A percentile compares a stretch with the other conserved stretches of the same genome.
These are phyloP conservation scores for Pristionchus mayeri DNA, from an alignment of 2,888 invertebrate species.

Conservation along the genomic window DNA sequence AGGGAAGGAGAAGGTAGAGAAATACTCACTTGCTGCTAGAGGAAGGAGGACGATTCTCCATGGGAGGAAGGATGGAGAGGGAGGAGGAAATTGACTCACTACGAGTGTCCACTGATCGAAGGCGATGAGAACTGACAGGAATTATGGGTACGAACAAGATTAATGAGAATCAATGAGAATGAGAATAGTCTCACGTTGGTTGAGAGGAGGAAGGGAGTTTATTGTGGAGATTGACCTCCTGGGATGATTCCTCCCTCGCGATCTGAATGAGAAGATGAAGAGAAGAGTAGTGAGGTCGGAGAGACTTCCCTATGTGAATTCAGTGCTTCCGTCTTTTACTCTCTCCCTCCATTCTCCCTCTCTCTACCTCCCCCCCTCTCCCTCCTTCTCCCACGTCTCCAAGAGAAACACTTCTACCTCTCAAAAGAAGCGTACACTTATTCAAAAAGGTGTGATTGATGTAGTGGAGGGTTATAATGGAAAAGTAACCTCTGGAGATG, in stretches of 20 bases:
- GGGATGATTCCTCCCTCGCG: background rate
- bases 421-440: conserved; percentile 21
- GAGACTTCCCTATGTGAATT: conserved; percentile 17
- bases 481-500: too few species aligned
- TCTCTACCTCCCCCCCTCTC: background rate
- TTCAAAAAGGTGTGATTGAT: background rate
- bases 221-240: background rate
- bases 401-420: conserved; percentile 6
- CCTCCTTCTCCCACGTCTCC: background rate
- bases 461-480: background rate
- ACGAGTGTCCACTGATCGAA: too few species aligned
- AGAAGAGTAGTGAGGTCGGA: conserved; percentile 9
- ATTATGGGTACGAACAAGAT: too few species aligned
- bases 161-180: background rate
- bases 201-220: too few species aligned
- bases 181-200: too few species aligned
- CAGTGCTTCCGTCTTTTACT: conserved; percentile 6
- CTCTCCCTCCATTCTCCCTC: background rate
- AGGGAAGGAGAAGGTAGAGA: background rate
- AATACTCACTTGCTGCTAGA: conserved; percentile 32
- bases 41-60: conserved; percentile 47
- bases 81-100: conserved; percentile 7
- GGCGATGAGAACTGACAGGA: background rate
- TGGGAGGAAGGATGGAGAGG: conserved; percentile 7
- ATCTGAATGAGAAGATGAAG: background rate